Conservation (phyloP, 2,113 vertebrate genomes). For the Indri indri region DNA sequence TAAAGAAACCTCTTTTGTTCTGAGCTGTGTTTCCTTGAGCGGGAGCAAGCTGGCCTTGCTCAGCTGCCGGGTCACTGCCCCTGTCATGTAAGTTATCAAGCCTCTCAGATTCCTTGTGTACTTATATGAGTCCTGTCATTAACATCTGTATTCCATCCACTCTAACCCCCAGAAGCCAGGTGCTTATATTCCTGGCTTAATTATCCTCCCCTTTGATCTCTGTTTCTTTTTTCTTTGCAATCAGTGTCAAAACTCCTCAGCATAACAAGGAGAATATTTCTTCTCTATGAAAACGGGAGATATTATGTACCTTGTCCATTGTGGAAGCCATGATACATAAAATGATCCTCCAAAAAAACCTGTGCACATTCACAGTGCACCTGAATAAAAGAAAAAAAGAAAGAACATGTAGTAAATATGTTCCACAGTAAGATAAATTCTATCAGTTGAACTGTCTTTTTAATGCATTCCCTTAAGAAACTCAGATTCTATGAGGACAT, state of each 20-base stretch:
- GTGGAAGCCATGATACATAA: not conserved
- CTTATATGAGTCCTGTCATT: not conserved
- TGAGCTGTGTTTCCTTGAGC: not conserved
- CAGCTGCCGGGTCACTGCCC: not conserved
- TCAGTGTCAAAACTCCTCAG: not conserved
- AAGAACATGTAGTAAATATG: not conserved
- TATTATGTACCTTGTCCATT: not conserved
- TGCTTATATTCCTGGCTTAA: not conserved
- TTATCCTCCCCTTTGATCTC: not conserved
- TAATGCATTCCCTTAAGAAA: not conserved
- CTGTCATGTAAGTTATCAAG: not conserved
- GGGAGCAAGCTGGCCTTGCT: not conserved
- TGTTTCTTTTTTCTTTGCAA: not conserved
- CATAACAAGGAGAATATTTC: not conserved
- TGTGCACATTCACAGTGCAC: not conserved
- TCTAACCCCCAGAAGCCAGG: not conserved
- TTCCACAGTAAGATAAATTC: not conserved
- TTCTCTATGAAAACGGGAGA: not conserved
- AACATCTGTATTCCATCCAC: not conserved
- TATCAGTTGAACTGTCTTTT: not conserved
- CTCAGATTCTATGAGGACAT: not conserved
- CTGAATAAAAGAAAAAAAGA: not conserved
- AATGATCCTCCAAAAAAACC: not conserved
- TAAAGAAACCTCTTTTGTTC: not conserved
- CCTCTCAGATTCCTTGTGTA: not conserved